A percentile compares a stretch with the other conserved stretches of the same genome.
phyloP scores from a whole-genome alignment of 2,113 vertebrate genomes.

The Anser cygnoides region DNA sequence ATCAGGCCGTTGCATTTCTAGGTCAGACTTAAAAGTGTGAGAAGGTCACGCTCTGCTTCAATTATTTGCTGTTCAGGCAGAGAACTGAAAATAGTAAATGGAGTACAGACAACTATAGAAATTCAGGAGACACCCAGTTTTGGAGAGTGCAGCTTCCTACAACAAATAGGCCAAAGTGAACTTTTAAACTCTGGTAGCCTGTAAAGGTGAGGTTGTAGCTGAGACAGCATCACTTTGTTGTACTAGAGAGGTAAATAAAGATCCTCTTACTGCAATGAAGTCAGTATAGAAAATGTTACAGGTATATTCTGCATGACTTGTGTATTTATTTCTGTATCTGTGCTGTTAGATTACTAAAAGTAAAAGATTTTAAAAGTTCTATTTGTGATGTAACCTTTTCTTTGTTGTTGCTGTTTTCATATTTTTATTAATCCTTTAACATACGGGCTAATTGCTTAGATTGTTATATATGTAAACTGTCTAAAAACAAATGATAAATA shows the following conservation, averaged over 20 bases:
- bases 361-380: not conserved
- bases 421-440: not conserved
- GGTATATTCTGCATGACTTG: not conserved
- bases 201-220: not conserved
- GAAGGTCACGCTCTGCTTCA: slow-evolving; percentile 16
- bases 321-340: not conserved
- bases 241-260: not conserved
- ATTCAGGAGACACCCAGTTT: not conserved
- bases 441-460: not conserved
- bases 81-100: slow-evolving; percentile 10
- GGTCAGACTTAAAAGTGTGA: not conserved
- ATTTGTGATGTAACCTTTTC: not conserved
- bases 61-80: not conserved
- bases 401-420: not conserved
- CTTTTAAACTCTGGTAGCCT: not conserved
- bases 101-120: not conserved
- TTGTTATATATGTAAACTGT: not conserved
- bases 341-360: not conserved
- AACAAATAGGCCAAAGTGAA: not conserved
- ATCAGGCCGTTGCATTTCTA: not conserved
- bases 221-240: not conserved
- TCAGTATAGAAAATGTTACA: not conserved
- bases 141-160: not conserved
- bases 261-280: not conserved
- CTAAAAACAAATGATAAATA: not conserved